phyloP scores from a whole-genome alignment of 1,140 invertebrate genomes.

The Phocides pigmalion region DNA sequence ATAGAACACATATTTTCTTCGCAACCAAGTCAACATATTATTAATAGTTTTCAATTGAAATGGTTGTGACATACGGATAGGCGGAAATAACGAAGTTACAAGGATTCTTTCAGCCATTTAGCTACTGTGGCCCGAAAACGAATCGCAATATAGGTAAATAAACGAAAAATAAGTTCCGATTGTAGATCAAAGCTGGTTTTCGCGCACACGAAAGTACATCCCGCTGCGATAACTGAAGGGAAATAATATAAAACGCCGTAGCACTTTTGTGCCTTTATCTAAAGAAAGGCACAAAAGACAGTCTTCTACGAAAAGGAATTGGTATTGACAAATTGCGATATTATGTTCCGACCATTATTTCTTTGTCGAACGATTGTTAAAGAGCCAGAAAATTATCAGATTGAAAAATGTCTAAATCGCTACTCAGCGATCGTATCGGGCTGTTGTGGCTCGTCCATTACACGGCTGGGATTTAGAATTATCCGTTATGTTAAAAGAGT shows the following conservation, averaged over 20 bases:
- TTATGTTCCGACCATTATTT: not conserved
- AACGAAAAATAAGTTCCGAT: constrained; percentile 14
- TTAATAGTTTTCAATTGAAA: too few relatives aligned
- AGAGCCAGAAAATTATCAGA: not conserved
- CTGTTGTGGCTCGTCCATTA: too few relatives aligned
- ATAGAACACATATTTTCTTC: too few relatives aligned
- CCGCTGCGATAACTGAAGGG: constrained; percentile 4
- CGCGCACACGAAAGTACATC: constrained; percentile 1
- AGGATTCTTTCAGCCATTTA: too few relatives aligned
- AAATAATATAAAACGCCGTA: constrained; percentile 5
- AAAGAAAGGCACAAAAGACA: constrained; percentile 11
- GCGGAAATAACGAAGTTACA: too few relatives aligned
- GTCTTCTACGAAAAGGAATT: constrained; percentile 13
- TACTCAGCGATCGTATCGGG: not conserved
- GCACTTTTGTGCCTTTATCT: too few relatives aligned
- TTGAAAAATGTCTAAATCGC: not conserved
- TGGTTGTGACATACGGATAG: too few relatives aligned
- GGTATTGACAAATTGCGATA: constrained; percentile 19
- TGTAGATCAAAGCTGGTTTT: constrained; percentile 19
- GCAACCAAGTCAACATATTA: too few relatives aligned
- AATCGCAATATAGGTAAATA: not conserved
- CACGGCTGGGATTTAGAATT: too few relatives aligned
- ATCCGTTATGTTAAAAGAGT: too few relatives aligned
- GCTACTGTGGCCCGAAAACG: too few relatives aligned
- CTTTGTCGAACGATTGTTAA: constrained; percentile 14